Conservation (phyloP, 1,140 invertebrate species). For the Drosophila sucinea region DNA sequence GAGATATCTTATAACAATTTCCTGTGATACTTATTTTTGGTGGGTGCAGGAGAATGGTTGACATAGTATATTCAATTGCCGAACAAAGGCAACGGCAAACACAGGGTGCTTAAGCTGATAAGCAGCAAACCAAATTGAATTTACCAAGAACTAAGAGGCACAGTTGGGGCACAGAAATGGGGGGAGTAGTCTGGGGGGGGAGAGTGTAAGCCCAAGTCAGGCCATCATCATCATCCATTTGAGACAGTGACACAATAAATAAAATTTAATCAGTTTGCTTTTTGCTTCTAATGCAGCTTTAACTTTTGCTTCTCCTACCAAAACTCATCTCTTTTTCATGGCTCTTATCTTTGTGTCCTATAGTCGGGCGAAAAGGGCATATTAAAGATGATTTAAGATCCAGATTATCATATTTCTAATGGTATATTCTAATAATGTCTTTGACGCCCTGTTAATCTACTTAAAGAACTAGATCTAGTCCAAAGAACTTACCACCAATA, state of each 20-base stretch:
- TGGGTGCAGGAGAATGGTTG: conserved; percentile 26
- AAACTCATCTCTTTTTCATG: background rate
- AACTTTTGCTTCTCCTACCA: conserved; percentile 22
- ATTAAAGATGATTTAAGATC: background rate
- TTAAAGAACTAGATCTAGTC: conserved; percentile 1
- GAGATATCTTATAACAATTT: conserved; percentile 35
- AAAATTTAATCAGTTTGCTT: conserved; percentile 69
- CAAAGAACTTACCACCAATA: background rate
- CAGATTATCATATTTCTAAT: too few species aligned
- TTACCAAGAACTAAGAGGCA: conserved; percentile 45
- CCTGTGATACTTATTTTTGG: conserved; percentile 28
- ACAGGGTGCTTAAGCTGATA: conserved; percentile 32
- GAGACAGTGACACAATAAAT: conserved; percentile 63
- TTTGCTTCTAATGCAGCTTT: conserved; percentile 39
- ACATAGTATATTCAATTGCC: conserved; percentile 35
- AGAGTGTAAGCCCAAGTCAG: conserved; percentile 14
- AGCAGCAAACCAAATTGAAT: conserved; percentile 54
- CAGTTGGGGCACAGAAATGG: background rate
- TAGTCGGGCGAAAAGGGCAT: background rate
- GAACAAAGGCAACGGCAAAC: conserved; percentile 31
- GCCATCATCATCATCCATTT: conserved; percentile 7
- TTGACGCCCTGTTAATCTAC: background rate
- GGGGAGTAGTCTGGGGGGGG: background rate
- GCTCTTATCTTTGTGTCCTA: conserved; percentile 40
- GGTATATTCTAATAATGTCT: background rate